phyloP scores from a whole-genome alignment of 2,797 vertebrate genomes.

The Propithecus deckenii region DNA sequence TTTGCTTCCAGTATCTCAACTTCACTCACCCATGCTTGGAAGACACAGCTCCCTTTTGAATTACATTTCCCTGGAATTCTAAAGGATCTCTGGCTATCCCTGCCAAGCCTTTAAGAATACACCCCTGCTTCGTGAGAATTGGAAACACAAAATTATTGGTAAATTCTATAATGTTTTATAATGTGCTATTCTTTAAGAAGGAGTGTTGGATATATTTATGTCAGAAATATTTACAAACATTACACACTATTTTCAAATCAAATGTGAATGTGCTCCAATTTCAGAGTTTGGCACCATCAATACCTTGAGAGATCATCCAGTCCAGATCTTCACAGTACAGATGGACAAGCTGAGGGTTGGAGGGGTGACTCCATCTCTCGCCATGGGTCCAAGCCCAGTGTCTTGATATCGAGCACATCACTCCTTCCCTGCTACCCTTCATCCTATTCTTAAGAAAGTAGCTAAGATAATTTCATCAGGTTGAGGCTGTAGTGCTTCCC shows the following conservation, averaged over 20 bases:
- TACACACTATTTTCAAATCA: neutral
- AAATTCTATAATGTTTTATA: neutral
- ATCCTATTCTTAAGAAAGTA: conserved; percentile 31
- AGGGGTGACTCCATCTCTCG: neutral
- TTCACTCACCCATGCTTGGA: neutral
- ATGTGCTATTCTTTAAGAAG: conserved; percentile 6
- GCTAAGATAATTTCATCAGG: neutral
- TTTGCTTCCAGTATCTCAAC: neutral
- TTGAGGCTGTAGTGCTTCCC: neutral
- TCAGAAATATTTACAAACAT: neutral
- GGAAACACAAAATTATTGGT: neutral
- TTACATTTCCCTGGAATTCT: conserved; percentile 25
- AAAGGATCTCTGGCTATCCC: neutral
- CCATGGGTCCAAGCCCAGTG: neutral
- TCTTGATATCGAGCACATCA: neutral
- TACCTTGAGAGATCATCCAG: neutral
- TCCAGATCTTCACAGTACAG: neutral
- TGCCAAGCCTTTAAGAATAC: neutral
- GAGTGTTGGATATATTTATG: neutral
- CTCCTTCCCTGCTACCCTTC: neutral
- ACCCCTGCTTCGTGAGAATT: neutral
- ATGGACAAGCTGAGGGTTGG: neutral
- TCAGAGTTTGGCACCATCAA: neutral
- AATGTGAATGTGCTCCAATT: neutral
- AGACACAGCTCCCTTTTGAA: neutral